Percentiles rank a stretch among this genome's conserved stretches.
Evolutionary conservation across 64 coral and sea anemone species (phyloP).

Genomic region (Platygyra sinensis): DNA sequence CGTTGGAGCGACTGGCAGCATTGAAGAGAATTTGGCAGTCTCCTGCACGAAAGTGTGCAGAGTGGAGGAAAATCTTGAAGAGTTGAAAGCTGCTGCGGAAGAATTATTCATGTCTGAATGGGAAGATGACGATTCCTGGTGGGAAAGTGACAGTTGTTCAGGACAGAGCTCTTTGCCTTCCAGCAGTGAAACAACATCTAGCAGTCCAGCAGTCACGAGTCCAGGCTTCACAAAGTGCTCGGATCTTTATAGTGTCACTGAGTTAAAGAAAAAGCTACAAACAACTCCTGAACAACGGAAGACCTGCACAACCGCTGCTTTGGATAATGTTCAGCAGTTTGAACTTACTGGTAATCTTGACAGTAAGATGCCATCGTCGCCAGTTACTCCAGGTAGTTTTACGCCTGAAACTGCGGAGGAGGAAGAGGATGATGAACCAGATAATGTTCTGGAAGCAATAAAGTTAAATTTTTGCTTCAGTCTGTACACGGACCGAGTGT

Average conservation of each 20-base stretch:
- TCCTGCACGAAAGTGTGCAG: neutral
- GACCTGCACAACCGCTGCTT: neutral
- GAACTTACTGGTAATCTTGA: neutral
- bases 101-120: constrained; percentile 42
- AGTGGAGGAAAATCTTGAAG: constrained; percentile 33
- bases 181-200: constrained; percentile 21
- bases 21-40: too few relatives aligned
- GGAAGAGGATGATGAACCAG: constrained; percentile 8
- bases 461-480: constrained; percentile 88
- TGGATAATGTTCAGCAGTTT: neutral
- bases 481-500: constrained; percentile 89
- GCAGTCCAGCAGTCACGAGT: neutral
- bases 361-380: neutral
- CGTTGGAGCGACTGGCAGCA: neutral
- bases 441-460: constrained; percentile 40
- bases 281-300: constrained; percentile 2
- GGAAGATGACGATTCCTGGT: constrained; percentile 25
- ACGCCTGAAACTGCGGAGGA: neutral
- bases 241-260: neutral
- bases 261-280: constrained; percentile 1
- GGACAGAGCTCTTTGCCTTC: constrained; percentile 1
- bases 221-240: constrained; percentile 28
- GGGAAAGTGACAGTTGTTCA: neutral
- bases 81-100: constrained; percentile 55
- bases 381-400: neutral